A percentile compares a stretch with the other conserved stretches of the same genome.
These are phyloP conservation scores for Grammomys surdaster DNA, from an alignment of 2,113 vertebrate genomes.

Conservation along the genomic window DNA sequence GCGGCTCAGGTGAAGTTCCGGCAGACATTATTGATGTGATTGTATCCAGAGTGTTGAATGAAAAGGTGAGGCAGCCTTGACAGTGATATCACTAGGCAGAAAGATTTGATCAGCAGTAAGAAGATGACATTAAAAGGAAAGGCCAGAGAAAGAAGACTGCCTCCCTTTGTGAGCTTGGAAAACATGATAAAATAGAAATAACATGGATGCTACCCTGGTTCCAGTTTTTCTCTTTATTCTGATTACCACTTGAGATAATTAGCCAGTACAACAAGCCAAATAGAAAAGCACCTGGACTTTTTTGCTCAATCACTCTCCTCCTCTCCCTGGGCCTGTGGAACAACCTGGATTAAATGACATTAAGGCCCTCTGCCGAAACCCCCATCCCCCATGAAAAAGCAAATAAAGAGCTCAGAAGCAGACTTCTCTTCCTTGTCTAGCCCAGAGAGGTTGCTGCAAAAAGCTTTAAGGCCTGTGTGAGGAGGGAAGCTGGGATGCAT, in stretches of 20 bases:
- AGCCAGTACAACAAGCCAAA: conserved; percentile 76
- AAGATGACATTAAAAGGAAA: conserved; percentile 23
- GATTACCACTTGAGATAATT: conserved; percentile 85
- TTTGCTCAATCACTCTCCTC: background rate
- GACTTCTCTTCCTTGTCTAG: conserved; percentile 79
- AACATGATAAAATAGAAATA: conserved; percentile 84
- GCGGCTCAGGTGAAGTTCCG: background rate
- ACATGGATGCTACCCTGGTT: conserved; percentile 78
- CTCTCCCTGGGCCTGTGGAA: conserved; percentile 40
- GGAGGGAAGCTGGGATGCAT: conserved; percentile 80
- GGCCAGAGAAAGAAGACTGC: conserved; percentile 75
- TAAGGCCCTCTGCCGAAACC: conserved; percentile 67
- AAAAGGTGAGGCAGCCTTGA: conserved; percentile 55
- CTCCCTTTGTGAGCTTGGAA: conserved; percentile 83
- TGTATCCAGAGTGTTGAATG: conserved; percentile 37
- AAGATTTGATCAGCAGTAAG: conserved; percentile 59
- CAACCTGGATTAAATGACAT: conserved; percentile 73
- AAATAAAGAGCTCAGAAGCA: conserved; percentile 71
- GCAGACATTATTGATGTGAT: conserved; percentile 32
- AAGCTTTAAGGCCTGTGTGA: conserved; percentile 64
- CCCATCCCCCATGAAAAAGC: background rate
- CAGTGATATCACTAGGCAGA: background rate
- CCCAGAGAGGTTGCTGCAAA: conserved; percentile 74
- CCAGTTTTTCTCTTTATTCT: conserved; percentile 81
- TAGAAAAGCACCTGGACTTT: conserved; percentile 67